Percentiles rank a stretch among this genome's conserved stretches.
Evolutionary conservation across 2,113 vertebrate species (phyloP).

Genomic region (Dermatemys mawii): DNA sequence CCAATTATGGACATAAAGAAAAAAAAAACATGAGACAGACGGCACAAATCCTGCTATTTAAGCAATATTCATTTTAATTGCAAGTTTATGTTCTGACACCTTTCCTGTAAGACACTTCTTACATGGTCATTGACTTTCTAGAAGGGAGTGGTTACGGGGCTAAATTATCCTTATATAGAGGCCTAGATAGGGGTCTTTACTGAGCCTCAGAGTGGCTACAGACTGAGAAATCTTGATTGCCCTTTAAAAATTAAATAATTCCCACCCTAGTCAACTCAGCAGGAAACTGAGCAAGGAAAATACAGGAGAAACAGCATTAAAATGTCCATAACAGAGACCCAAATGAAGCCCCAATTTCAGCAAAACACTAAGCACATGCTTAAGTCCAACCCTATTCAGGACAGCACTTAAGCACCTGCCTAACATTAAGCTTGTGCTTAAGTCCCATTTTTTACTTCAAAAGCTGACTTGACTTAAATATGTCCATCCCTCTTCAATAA

Average conservation of each 20-base stretch:
- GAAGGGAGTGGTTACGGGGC: conserved; percentile 50
- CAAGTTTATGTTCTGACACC: conserved; percentile 77
- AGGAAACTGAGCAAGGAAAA: conserved; percentile 27
- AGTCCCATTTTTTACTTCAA: conserved; percentile 61
- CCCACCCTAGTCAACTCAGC: background rate
- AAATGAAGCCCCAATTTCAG: conserved; percentile 56
- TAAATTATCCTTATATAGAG: conserved; percentile 77
- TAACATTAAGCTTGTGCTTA: conserved; percentile 61
- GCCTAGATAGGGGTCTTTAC: conserved; percentile 24
- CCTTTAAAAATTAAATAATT: conserved; percentile 1
- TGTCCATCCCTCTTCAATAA: conserved; percentile 19
- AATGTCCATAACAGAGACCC: conserved; percentile 40
- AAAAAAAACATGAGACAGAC: conserved; percentile 55
- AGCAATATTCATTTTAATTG: conserved; percentile 78
- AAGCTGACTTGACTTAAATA: conserved; percentile 62
- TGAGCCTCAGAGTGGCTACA: background rate
- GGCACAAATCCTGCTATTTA: conserved; percentile 69
- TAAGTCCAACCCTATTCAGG: conserved; percentile 38
- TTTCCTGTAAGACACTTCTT: conserved; percentile 75
- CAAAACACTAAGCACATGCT: conserved; percentile 46
- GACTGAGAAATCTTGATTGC: background rate
- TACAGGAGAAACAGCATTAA: conserved; percentile 24
- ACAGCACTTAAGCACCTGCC: conserved; percentile 60
- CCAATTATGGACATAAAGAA: conserved; percentile 96
- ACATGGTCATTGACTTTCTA: conserved; percentile 72